These are phyloP conservation scores for Hiodon alosoides DNA, from an alignment of 2,113 vertebrate species.

Conservation along the genomic window DNA sequence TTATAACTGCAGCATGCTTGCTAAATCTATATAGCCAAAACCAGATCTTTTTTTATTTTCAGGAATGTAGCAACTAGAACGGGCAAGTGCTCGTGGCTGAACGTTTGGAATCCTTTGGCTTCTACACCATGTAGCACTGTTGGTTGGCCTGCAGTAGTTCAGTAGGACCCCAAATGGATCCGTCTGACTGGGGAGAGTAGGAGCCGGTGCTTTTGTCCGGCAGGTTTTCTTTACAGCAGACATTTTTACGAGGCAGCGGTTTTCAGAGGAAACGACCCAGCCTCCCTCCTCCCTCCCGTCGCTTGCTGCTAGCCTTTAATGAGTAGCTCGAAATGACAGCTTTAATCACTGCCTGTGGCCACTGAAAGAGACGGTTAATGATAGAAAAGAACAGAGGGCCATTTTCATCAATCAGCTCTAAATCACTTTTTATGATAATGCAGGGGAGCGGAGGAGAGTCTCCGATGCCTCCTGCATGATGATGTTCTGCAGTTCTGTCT, in stretches of 20 bases:
- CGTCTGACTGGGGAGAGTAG: constrained; percentile 29
- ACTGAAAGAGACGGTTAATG: constrained; percentile 94
- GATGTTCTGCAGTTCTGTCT: constrained; percentile 71
- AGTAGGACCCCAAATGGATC: not conserved
- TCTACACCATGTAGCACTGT: not conserved
- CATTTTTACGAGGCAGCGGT: constrained; percentile 40
- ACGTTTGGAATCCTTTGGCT: not conserved
- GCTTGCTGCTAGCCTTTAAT: constrained; percentile 84
- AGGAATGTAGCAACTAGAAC: no score
- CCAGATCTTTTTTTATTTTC: no score
- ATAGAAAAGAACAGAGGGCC: constrained; percentile 95
- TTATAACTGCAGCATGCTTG: no score
- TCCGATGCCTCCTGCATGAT: constrained; percentile 87
- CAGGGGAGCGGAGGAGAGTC: constrained; percentile 83
- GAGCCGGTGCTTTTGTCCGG: constrained; percentile 8
- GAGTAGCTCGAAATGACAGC: constrained; percentile 98
- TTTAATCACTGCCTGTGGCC: constrained; percentile 99
- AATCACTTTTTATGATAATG: constrained; percentile 99
- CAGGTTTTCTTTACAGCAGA: constrained; percentile 33
- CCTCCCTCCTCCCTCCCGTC: constrained; percentile 49
- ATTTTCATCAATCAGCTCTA: constrained; percentile 99
- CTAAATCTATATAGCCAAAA: no score
- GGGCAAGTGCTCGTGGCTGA: no score
- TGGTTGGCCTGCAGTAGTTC: not conserved
- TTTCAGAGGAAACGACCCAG: constrained; percentile 40